phyloP scores from a whole-genome alignment of 1,140 invertebrate species.

The Papilio glaucus region DNA sequence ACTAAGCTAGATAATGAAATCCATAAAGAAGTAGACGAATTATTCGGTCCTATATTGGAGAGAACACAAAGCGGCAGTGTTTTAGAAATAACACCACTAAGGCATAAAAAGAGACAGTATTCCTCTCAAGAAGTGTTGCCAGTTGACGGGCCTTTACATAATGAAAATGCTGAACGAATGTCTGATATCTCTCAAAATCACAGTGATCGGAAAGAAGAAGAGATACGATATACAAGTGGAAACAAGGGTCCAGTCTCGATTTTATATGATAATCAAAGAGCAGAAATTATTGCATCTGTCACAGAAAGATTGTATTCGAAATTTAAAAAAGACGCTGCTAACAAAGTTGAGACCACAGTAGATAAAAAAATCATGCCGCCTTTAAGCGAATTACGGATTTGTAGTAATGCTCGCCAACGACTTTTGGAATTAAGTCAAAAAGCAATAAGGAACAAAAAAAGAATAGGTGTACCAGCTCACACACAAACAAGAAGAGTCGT shows the following conservation, averaged over 20 bases:
- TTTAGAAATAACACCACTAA: slow-evolving; percentile 69
- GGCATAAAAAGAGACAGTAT: slow-evolving; percentile 72
- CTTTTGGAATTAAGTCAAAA: slow-evolving; percentile 84
- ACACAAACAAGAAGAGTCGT: slow-evolving; percentile 79
- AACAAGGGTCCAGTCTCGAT: slow-evolving; percentile 53
- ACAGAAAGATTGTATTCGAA: slow-evolving; percentile 87
- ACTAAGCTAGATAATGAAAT: slow-evolving; percentile 60
- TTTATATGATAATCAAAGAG: slow-evolving; percentile 80
- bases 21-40: slow-evolving; percentile 74
- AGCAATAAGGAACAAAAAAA: slow-evolving; percentile 84
- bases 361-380: slow-evolving; percentile 74
- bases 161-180: slow-evolving; percentile 40
- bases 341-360: slow-evolving; percentile 68
- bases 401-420: slow-evolving; percentile 83
- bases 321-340: slow-evolving; percentile 84
- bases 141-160: slow-evolving; percentile 48
- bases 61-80: slow-evolving; percentile 77
- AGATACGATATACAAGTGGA: slow-evolving; percentile 47
- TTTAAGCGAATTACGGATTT: slow-evolving; percentile 82
- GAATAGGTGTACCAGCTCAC: slow-evolving; percentile 78
- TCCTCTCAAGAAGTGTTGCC: slow-evolving; percentile 78
- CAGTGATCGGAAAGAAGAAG: slow-evolving; percentile 53
- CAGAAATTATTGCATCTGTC: slow-evolving; percentile 88
- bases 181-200: slow-evolving; percentile 50
- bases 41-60: slow-evolving; percentile 73